Conservation (phyloP, 2,888 invertebrate genomes). For the Gastrophysa polygoni region DNA sequence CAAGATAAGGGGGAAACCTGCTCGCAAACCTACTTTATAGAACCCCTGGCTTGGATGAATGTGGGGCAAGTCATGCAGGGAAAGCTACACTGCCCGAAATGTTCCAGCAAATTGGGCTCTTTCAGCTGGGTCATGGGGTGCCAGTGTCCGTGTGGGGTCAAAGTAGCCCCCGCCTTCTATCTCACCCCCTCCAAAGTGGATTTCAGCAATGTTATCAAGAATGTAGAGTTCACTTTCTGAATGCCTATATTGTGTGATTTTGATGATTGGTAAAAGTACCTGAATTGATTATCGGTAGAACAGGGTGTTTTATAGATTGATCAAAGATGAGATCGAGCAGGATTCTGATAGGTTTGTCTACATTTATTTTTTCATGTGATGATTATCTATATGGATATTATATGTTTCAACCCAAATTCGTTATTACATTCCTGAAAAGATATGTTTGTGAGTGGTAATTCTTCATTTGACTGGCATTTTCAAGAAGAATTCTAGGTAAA, state of each 20-base stretch:
- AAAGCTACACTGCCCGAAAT: conserved; percentile 86
- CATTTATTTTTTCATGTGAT: not conserved
- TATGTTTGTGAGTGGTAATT: no score
- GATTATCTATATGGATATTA: not conserved
- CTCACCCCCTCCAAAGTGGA: conserved; percentile 90
- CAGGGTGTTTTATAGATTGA: no score
- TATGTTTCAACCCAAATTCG: no score
- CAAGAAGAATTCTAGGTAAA: no score
- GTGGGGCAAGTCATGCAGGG: conserved; percentile 68
- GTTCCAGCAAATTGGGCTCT: conserved; percentile 82
- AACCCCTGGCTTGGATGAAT: conserved; percentile 91
- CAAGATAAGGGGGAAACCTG: conserved; percentile 64
- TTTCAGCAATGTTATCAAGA: conserved; percentile 86
- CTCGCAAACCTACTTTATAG: conserved; percentile 80
- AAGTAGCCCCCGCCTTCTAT: conserved; percentile 91
- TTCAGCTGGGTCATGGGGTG: conserved; percentile 93
- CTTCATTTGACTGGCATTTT: no score
- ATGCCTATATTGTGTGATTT: not conserved
- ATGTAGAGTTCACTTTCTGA: conserved; percentile 72
- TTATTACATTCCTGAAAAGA: no score
- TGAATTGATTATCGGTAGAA: no score
- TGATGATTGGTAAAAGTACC: no score
- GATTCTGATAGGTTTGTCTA: no score
- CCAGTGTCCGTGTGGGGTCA: conserved; percentile 88
- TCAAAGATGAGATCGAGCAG: no score